These are phyloP conservation scores for Stegastes partitus DNA, from an alignment of 2,113 vertebrate genomes.

Conservation along the genomic window DNA sequence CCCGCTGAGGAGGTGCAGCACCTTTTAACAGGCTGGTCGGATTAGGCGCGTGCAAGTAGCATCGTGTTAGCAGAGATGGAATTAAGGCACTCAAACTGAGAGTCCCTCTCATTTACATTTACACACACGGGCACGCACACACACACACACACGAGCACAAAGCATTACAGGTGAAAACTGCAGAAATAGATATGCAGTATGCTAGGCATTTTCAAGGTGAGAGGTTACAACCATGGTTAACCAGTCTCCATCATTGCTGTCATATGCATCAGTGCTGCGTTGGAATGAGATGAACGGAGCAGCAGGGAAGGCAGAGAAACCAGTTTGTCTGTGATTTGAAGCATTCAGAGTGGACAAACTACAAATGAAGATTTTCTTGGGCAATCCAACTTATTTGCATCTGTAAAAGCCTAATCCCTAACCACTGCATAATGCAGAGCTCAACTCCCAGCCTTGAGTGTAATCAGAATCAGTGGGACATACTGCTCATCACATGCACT, in stretches of 20 bases:
- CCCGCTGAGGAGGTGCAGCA: conserved; percentile 34
- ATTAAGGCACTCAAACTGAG: conserved; percentile 76
- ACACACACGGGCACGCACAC: conserved; percentile 19
- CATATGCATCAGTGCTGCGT: conserved; percentile 58
- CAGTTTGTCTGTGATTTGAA: conserved; percentile 47
- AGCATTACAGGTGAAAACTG: conserved; percentile 38
- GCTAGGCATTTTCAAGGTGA: conserved; percentile 63
- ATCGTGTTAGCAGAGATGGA: conserved; percentile 85
- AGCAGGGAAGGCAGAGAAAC: conserved; percentile 38
- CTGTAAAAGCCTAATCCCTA: conserved; percentile 66
- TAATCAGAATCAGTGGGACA: conserved; percentile 67
- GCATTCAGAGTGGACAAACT: conserved; percentile 56
- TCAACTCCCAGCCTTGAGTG: conserved; percentile 49
- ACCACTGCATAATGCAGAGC: conserved; percentile 60
- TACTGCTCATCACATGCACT: conserved; percentile 25
- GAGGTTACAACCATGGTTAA: conserved; percentile 41
- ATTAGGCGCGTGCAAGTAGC: conserved; percentile 81
- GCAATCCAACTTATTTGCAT: conserved; percentile 70
- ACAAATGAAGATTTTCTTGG: conserved; percentile 63
- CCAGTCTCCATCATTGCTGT: conserved; percentile 58
- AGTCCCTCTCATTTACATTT: conserved; percentile 16
- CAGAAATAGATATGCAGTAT: conserved; percentile 51
- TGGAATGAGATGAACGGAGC: conserved; percentile 49
- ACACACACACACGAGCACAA: conserved; percentile 29
- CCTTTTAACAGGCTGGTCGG: conserved; percentile 87